A percentile compares a stretch with the other conserved stretches of the same genome.
phyloP scores from a whole-genome alignment of 2,888 invertebrate genomes.

The Dicranocentrus wangi region DNA sequence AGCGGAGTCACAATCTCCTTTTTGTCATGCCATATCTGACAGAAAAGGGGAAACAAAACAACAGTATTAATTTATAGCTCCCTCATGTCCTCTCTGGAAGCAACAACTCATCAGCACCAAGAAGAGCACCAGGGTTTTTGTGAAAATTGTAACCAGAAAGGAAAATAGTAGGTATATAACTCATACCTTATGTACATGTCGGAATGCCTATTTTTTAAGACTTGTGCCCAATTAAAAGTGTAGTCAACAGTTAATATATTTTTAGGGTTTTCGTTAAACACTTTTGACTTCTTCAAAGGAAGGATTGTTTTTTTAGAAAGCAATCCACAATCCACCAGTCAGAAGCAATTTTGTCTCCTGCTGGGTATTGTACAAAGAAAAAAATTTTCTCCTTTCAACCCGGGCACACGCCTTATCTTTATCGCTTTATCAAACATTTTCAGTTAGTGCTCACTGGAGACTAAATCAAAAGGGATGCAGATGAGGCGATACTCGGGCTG shows the following conservation, averaged over 20 bases:
- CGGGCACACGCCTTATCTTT: constrained; percentile 57
- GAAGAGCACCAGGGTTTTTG: background rate
- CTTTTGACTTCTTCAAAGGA: too few relatives aligned
- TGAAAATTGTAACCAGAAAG: background rate
- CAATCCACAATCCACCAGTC: too few relatives aligned
- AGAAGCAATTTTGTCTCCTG: constrained; percentile 44
- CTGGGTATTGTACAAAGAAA: constrained; percentile 48
- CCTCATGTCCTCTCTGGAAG: constrained; percentile 63
- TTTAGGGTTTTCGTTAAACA: constrained; percentile 39
- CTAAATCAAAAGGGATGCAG: too few relatives aligned
- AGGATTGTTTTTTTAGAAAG: too few relatives aligned
- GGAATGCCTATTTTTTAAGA: constrained; percentile 17
- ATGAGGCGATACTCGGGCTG: too few relatives aligned
- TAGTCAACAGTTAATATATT: constrained; percentile 42
- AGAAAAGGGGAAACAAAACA: constrained; percentile 50
- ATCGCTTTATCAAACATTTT: constrained; percentile 34
- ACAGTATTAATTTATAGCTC: constrained; percentile 70
- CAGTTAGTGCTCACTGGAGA: constrained; percentile 40
- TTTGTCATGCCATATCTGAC: constrained; percentile 56
- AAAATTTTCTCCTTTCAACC: constrained; percentile 35
- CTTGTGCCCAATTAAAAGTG: constrained; percentile 46
- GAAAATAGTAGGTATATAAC: too few relatives aligned
- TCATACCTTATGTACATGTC: background rate
- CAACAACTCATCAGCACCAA: constrained; percentile 61
- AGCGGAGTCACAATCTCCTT: constrained; percentile 42